A percentile compares a stretch with the other conserved stretches of the same genome.
phyloP scores from a whole-genome alignment of 37 sponge, comb jelly and placozoan species.

The Halisarca cf. caerulea region DNA sequence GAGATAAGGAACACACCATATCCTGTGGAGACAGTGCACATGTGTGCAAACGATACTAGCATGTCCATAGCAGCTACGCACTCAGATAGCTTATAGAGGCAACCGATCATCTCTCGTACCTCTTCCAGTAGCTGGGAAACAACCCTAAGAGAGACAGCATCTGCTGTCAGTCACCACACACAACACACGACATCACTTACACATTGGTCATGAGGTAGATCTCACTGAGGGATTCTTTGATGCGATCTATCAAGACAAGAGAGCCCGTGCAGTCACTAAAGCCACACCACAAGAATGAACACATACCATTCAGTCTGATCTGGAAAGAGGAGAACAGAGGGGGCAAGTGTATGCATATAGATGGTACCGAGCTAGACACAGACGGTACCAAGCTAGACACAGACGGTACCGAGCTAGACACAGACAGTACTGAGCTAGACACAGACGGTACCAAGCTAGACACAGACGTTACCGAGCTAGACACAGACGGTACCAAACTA shows the following conservation, averaged over 20 bases:
- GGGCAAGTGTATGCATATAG: too few species aligned
- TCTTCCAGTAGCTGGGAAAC: slow-evolving; percentile 68
- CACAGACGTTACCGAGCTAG: neutral
- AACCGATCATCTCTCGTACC: slow-evolving; percentile 79
- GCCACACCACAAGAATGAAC: too few species aligned
- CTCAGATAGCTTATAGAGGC: slow-evolving; percentile 95
- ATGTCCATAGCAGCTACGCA: slow-evolving; percentile 94
- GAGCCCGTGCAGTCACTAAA: too few species aligned
- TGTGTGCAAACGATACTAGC: slow-evolving; percentile 89
- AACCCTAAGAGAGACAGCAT: slow-evolving; percentile 48
- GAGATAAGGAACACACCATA: slow-evolving; percentile 59
- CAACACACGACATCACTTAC: slow-evolving; percentile 38
- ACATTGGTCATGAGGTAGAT: slow-evolving; percentile 93
- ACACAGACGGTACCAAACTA: neutral
- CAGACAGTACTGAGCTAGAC: neutral
- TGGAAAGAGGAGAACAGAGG: neutral
- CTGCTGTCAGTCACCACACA: neutral
- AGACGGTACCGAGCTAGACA: neutral
- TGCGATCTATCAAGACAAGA: slow-evolving; percentile 57
- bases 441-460: neutral
- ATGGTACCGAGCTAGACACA: neutral
- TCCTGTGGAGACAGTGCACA: slow-evolving; percentile 80
- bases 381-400: neutral
- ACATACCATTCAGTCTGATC: slow-evolving; percentile 50
- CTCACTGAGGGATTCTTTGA: slow-evolving; percentile 85